phyloP scores from a whole-genome alignment of 2,797 vertebrate species.

The Notolabrus celidotus region DNA sequence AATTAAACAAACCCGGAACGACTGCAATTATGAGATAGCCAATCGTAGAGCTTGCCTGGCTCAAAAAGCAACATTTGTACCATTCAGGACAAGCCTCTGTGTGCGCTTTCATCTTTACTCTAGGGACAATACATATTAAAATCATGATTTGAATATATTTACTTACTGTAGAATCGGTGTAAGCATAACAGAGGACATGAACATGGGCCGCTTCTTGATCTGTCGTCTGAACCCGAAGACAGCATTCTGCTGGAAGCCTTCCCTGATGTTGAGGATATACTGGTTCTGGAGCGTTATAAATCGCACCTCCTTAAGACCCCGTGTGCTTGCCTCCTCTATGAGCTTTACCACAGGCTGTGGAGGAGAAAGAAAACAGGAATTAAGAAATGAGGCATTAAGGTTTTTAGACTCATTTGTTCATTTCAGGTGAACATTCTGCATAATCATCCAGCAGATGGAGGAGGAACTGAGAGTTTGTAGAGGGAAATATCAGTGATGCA shows the following conservation, averaged over 20 bases:
- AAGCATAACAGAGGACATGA: conserved; percentile 92
- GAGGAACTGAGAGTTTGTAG: background rate
- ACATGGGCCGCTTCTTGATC: conserved; percentile 94
- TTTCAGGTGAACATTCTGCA: background rate
- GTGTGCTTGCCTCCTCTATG: conserved; percentile 94
- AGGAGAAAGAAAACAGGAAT: background rate
- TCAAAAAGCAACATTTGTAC: too few species aligned
- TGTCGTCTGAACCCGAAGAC: conserved; percentile 93
- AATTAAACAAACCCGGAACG: too few species aligned
- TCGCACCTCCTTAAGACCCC: conserved; percentile 95
- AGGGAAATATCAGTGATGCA: conserved; percentile 2
- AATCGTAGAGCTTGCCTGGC: too few species aligned
- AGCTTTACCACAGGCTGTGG: conserved; percentile 93
- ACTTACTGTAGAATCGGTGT: conserved; percentile 94
- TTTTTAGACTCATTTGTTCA: conserved; percentile 10
- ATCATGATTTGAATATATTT: background rate
- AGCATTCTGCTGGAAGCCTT: conserved; percentile 95
- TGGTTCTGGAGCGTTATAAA: conserved; percentile 98
- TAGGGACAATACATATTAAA: background rate
- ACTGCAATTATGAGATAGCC: too few species aligned
- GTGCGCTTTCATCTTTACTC: background rate
- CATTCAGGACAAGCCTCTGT: too few species aligned
- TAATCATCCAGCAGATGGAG: conserved; percentile 10
- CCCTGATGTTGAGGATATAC: conserved; percentile 95
- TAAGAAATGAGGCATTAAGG: background rate